Conservation (phyloP, 2,113 vertebrate genomes). For the Dasyurus viverrinus region DNA sequence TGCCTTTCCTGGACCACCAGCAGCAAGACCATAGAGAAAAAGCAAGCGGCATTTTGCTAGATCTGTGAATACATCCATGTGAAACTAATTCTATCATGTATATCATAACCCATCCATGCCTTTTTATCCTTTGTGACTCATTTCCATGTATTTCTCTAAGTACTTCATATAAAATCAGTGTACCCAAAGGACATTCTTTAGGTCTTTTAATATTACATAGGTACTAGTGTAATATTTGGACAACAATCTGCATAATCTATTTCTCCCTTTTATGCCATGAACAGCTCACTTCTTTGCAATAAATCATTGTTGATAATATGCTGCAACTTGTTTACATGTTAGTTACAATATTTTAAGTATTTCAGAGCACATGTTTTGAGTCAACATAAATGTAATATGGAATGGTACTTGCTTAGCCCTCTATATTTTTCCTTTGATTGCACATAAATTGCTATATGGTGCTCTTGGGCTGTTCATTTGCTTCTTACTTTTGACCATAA, state of each 20-base stretch:
- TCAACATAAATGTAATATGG: background rate
- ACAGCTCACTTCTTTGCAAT: background rate
- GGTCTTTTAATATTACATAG: background rate
- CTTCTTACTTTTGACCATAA: background rate
- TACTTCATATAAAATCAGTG: background rate
- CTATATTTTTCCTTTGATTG: background rate
- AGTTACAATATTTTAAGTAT: background rate
- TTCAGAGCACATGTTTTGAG: background rate
- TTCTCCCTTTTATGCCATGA: background rate
- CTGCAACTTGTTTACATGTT: background rate
- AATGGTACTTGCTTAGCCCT: background rate
- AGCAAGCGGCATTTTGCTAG: background rate
- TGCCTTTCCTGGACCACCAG: background rate
- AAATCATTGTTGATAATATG: background rate
- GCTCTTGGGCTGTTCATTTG: background rate
- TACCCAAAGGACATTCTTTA: background rate
- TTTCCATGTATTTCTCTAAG: background rate
- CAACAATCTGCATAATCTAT: background rate
- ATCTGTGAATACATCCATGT: background rate
- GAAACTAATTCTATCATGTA: background rate
- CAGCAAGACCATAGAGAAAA: background rate
- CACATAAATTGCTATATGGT: background rate
- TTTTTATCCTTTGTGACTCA: background rate
- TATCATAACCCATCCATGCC: background rate
- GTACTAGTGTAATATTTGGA: background rate